Evolutionary conservation across 2,113 vertebrate genomes (phyloP), one percentile per base, ranked within the genome.

Genomic region (Calcarius ornatus): DNA sequence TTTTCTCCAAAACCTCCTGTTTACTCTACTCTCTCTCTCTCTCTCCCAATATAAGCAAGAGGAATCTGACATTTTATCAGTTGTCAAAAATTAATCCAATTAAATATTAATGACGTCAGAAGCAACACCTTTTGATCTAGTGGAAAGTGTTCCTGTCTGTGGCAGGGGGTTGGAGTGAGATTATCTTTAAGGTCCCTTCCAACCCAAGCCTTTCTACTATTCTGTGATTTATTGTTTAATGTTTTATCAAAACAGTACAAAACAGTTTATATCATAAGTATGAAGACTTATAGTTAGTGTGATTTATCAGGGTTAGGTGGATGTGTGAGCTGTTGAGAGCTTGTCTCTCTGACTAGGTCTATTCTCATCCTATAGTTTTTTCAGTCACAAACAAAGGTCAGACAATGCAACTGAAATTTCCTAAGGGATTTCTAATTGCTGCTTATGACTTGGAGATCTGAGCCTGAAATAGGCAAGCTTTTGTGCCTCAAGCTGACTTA

Each of bases 111-210:
- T 31, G 8, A 14, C 60, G 70, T 80, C 37, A 80, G 68, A 66
- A 73, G 30, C 25, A 80, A 8, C 15, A 66, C 4, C 7, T 47
- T 54, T 70, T 51, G n/a, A 14, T 68, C 16, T 68, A 53, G 9
- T 53, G n/a, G 60, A 68, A 68, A 30, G 11, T 61, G 8, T 47
- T 68, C 30, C 38, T 81, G 11, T 38, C 23, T 68, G 1, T 60
- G 13, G 24, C n/a, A 19, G 12, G 7, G 10, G 10, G 2, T 43
- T 45, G 28, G 19, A 75, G 21, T 0, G 0, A 38, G 19, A 45
- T 51, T 16, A 17, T 51, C 38, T 43, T 66, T 51, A 59, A 53
- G 33, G 20, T 59, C 23, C 5, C 10, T 60, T 60, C 38, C 4
- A 9, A 38, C 7, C 7, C 53, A 60, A 45, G 10, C 24, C 33